Evolutionary conservation across 2,888 invertebrate genomes (phyloP).

Genomic region (Incurvaria masculella): DNA sequence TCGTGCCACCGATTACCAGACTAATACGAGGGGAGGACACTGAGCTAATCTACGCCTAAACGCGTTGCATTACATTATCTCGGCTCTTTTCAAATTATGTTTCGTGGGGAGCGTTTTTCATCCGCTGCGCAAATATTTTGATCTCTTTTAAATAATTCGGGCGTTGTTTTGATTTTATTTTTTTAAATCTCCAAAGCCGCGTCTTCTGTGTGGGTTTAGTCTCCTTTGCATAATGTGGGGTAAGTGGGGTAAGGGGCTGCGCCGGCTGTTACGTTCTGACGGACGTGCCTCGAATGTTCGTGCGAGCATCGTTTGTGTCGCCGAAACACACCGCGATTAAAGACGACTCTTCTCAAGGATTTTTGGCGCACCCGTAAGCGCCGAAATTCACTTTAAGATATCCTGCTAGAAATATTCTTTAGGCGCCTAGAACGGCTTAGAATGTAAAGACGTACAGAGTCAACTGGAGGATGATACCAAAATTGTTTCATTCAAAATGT

Average conservation of each 20-base stretch:
- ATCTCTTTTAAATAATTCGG: constrained; percentile 22
- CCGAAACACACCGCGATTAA: constrained; percentile 26
- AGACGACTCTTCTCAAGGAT: no score
- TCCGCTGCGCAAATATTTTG: constrained; percentile 48
- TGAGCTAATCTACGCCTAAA: background rate
- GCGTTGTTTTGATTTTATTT: background rate
- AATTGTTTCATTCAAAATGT: no score
- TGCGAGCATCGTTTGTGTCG: no score
- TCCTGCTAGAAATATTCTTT: no score
- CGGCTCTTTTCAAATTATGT: constrained; percentile 32
- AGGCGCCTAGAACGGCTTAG: no score
- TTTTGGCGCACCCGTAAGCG: no score
- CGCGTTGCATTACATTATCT: background rate
- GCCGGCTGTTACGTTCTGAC: no score
- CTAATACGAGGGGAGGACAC: background rate
- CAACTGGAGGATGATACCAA: no score
- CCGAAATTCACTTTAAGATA: no score
- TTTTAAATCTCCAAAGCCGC: background rate
- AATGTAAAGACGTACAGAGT: no score
- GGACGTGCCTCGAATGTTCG: no score
- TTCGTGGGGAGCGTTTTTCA: constrained; percentile 41
- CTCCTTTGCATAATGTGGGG: background rate
- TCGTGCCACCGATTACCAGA: background rate
- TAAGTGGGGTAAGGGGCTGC: no score
- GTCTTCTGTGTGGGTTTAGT: background rate